Evolutionary conservation across 2,888 invertebrate species (phyloP).

Genomic region (Cheilosia scutellata): DNA sequence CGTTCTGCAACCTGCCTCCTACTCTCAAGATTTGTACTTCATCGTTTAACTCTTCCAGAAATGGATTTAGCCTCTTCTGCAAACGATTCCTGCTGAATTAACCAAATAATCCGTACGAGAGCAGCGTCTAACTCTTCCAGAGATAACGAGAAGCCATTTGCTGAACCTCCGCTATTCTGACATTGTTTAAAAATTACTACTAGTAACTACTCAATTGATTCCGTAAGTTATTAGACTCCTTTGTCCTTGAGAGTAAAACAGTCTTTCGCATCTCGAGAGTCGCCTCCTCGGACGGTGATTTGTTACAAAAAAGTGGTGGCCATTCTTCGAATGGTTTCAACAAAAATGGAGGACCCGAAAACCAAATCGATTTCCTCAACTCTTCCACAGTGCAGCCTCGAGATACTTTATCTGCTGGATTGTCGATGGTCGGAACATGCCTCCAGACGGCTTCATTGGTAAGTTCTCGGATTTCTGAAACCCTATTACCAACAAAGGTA

Average conservation of each 20-base stretch:
- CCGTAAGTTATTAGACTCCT: not conserved
- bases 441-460: constrained; percentile 31
- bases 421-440: constrained; percentile 37
- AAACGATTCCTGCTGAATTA: not conserved
- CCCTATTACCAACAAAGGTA: constrained; percentile 64
- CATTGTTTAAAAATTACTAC: not conserved
- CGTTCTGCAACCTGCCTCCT: not conserved
- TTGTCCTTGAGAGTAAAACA: not conserved
- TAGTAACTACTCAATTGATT: not conserved
- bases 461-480: constrained; percentile 48
- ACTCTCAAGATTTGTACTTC: not conserved
- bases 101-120: no score
- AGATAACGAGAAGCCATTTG: no score
- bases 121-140: no score
- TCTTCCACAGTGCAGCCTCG: not conserved
- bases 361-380: not conserved
- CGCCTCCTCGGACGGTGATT: not conserved
- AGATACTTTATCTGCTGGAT: no score
- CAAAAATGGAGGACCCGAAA: not conserved
- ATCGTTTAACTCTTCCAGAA: not conserved
- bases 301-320: not conserved
- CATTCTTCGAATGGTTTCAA: not conserved
- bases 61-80: not conserved
- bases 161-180: no score
- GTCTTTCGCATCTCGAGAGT: not conserved